Conservation (phyloP, 2,797 vertebrate species). For the Heteromormyrus szaboi region DNA sequence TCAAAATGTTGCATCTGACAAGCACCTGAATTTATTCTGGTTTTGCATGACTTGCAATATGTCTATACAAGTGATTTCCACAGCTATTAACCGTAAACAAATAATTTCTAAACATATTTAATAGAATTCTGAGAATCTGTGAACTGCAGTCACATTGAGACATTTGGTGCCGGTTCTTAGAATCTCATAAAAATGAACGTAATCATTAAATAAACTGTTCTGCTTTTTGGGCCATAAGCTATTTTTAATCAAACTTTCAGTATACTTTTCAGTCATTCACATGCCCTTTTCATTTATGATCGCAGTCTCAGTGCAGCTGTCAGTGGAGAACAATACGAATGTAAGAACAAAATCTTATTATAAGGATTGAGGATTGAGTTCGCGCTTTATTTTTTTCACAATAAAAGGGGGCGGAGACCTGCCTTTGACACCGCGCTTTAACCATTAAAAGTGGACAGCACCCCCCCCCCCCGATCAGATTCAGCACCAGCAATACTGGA, state of each 20-base stretch:
- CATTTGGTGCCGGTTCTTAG: background rate
- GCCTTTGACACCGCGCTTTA: background rate
- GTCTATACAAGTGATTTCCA: background rate
- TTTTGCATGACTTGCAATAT: background rate
- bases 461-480: slow-evolving; percentile 24
- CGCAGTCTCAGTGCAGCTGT: background rate
- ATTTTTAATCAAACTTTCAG: background rate
- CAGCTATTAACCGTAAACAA: background rate
- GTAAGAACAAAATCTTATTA: background rate
- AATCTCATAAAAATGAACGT: background rate
- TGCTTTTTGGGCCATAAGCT: background rate
- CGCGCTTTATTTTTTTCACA: background rate
- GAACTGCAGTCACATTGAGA: background rate
- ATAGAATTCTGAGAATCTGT: background rate
- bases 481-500: slow-evolving; percentile 41
- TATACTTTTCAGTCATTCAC: background rate
- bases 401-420: background rate
- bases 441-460: background rate
- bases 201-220: background rate
- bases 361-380: background rate
- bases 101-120: background rate
- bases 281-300: background rate
- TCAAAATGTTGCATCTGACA: background rate
- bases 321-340: background rate
- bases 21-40: background rate